Percentiles rank a stretch among this genome's conserved stretches.
These are phyloP conservation scores for Gymnocypris eckloni DNA, from an alignment of 2,797 vertebrate genomes.

Conservation along the genomic window DNA sequence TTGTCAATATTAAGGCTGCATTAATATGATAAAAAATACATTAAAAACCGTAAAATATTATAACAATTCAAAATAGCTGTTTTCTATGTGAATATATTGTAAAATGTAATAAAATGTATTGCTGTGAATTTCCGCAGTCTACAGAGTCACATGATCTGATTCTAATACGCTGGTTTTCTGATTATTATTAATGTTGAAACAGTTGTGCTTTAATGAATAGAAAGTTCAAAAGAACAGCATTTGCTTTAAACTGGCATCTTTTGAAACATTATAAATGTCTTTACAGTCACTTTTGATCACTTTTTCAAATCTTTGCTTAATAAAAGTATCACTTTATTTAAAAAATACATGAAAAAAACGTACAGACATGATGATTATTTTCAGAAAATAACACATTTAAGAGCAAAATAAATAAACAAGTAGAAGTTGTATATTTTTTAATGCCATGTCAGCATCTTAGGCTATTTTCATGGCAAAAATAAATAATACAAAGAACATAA, in stretches of 20 bases:
- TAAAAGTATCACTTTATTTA: too few relatives aligned
- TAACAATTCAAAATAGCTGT: neutral
- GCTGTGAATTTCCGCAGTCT: neutral
- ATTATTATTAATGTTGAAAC: neutral
- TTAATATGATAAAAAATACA: neutral
- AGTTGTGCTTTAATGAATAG: too few relatives aligned
- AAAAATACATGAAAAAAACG: too few relatives aligned
- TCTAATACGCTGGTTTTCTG: neutral
- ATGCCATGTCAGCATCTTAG: too few relatives aligned
- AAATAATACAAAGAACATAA: neutral
- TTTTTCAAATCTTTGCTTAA: too few relatives aligned
- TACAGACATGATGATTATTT: neutral
- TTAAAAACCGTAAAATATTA: neutral
- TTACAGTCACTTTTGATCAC: too few relatives aligned
- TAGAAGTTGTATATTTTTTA: too few relatives aligned
- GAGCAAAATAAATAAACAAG: neutral
- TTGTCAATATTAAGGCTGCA: neutral
- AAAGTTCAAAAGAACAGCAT: too few relatives aligned
- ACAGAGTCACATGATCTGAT: neutral
- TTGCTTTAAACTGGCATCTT: too few relatives aligned
- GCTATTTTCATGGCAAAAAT: too few relatives aligned
- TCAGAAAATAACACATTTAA: neutral
- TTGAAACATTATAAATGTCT: too few relatives aligned
- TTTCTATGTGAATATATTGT: neutral
- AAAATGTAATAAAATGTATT: neutral